Evolutionary conservation across 1,140 invertebrate species (phyloP).

Genomic region (Procambarus virginalis): DNA sequence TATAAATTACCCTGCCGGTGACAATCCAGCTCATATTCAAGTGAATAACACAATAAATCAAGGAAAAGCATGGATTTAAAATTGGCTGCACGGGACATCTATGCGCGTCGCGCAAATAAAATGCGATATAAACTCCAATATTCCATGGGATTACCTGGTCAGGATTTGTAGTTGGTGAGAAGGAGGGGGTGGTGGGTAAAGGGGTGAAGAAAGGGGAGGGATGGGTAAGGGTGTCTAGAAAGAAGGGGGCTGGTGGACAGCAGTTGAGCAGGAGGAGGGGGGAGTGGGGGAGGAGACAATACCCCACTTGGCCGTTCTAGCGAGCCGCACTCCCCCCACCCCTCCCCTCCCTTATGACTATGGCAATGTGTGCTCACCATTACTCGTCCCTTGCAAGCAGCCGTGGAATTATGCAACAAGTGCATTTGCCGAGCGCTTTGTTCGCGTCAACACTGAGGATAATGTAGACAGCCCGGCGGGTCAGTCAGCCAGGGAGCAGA

Average conservation of each 20-base stretch:
- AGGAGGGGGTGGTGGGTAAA: background rate
- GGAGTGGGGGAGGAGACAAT: too few relatives aligned
- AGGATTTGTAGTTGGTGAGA: background rate
- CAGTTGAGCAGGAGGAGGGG: background rate
- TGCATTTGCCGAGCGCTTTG: conserved; percentile 65
- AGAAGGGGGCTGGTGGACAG: background rate
- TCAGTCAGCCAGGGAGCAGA: conserved; percentile 35
- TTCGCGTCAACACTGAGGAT: conserved; percentile 56
- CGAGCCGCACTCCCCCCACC: background rate
- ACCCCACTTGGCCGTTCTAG: too few relatives aligned
- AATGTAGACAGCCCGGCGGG: conserved; percentile 46
- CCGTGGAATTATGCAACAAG: conserved; percentile 62
- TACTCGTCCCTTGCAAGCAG: conserved; percentile 63
- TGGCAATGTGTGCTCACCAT: conserved; percentile 40
- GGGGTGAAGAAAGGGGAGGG: too few relatives aligned
- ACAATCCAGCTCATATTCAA: conserved; percentile 65
- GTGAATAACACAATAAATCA: conserved; percentile 58
- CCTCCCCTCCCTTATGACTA: conserved; percentile 42
- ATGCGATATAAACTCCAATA: conserved; percentile 18
- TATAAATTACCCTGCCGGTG: conserved; percentile 57
- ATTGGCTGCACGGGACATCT: conserved; percentile 48
- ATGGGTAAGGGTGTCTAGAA: background rate
- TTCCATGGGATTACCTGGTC: conserved; percentile 2
- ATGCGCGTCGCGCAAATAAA: conserved; percentile 28
- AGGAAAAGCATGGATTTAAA: conserved; percentile 52